phyloP scores from a whole-genome alignment of 2,888 invertebrate species.

The Agrilus biguttatus region DNA sequence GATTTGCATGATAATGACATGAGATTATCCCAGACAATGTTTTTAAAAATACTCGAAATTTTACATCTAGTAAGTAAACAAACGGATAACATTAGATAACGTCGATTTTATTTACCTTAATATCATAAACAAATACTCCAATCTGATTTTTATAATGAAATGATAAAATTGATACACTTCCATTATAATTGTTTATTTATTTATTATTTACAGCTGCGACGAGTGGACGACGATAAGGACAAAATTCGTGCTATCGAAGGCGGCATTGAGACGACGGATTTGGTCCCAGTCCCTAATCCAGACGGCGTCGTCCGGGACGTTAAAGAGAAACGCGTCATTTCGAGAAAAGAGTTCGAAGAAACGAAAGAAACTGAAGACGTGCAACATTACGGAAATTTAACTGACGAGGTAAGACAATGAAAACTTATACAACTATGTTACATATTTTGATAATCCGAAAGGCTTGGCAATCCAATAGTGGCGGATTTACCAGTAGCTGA shows the following conservation, averaged over 20 bases:
- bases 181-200: constrained; percentile 2
- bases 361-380: constrained; percentile 73
- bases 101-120: not conserved
- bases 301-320: constrained; percentile 71
- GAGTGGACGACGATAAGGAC: constrained; percentile 26
- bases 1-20: too few relatives aligned
- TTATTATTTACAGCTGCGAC: constrained; percentile 20
- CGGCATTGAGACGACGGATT: constrained; percentile 21
- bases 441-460: too few relatives aligned
- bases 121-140: not conserved
- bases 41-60: too few relatives aligned
- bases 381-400: constrained; percentile 69
- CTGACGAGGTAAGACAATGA: constrained; percentile 61
- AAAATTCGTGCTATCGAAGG: constrained; percentile 18
- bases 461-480: too few relatives aligned
- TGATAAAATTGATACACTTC: not conserved
- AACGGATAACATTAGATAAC: not conserved
- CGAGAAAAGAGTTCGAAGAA: constrained; percentile 70
- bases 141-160: not conserved
- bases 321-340: constrained; percentile 63
- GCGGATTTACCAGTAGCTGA: too few relatives aligned
- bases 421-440: too few relatives aligned
- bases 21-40: too few relatives aligned
- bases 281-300: constrained; percentile 48
- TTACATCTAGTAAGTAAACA: too few relatives aligned